Base-by-base conservation (phyloP, 2,888 invertebrate species). In the Lasioglossum malachurum region DNA sequence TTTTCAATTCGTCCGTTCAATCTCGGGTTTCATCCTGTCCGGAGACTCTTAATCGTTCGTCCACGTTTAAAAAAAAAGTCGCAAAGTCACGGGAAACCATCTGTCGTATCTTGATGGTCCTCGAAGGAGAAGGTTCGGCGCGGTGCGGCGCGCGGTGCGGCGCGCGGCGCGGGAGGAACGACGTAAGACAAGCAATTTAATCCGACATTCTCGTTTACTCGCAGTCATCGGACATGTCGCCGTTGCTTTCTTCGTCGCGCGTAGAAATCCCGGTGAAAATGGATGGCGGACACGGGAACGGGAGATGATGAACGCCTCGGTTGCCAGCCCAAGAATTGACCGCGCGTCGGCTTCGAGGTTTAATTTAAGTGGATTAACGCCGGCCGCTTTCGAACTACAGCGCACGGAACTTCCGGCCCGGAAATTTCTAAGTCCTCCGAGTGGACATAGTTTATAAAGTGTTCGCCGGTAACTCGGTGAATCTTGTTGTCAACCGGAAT, bases 101-200 rank as follows among this genome's bases (percentile, higher is more conserved):
- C 82, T 53, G 82, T 57, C 80, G 84, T 23, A 71, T 82, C 64
- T 57, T 69, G 41, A 41, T 71, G 67, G 78, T 60, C 72, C 72
- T 74, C 38, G 16, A 46, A 75, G 67, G 41, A 41, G 80, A 64
- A 69, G 72, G n/a, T 53, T 53, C 53, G 49, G 5, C 0, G 49
- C 5, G 49, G 53, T 23, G 53, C 23, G 19, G 19, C 19, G 49
- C 69, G 76, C n/a, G n/a, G n/a, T 8, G 49, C 53, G 23, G 53
- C 8, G 53, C 53, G 53, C 23, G 19, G 19, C 19, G 49, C 69
- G 76, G 69, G 38, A 38, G 67, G 53, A 64, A 74, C 35, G 69
- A 12, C 67, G 71, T 14, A 27, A 67, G 88, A 84, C 79, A 78
- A 86, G 88, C 88, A 92, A 92, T 92, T 92, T 92, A 84, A 78